These are phyloP conservation scores for Psephotus haematonotus DNA, from an alignment of 2,113 vertebrate species.

Conservation along the genomic window DNA sequence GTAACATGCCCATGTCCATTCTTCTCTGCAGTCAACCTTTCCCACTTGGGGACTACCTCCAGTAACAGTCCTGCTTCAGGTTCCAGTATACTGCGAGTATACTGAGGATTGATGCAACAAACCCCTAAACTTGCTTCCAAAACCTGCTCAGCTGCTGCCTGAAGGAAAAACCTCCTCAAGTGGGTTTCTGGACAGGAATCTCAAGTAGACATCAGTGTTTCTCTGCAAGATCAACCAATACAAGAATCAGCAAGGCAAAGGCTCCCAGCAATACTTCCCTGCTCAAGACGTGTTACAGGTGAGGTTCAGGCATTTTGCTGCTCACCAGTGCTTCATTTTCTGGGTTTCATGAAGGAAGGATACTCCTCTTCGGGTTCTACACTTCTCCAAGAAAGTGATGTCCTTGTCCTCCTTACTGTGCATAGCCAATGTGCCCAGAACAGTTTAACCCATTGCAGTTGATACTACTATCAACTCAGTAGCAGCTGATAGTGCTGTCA, in stretches of 20 bases:
- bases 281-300: not conserved
- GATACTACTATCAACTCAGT: not conserved
- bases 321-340: not conserved
- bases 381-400: rapidly evolving
- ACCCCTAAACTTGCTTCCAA: not conserved
- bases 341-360: not conserved
- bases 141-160: not conserved
- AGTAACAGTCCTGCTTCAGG: not conserved
- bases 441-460: not conserved
- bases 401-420: not conserved
- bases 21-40: not conserved
- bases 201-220: rapidly evolving
- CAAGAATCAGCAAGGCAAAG: not conserved
- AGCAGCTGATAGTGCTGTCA: not conserved
- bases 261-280: not conserved
- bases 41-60: rapidly evolving
- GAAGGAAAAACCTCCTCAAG: too few relatives aligned
- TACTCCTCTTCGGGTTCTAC: not conserved
- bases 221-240: not conserved
- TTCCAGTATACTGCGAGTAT: not conserved
- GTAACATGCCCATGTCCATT: rapidly evolving
- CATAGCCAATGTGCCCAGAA: rapidly evolving
- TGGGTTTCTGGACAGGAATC: rapidly evolving
- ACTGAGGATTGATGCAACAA: not conserved
- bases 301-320: not conserved